Base-by-base conservation (phyloP, 1,140 invertebrate genomes). In the Dreissena polymorpha region DNA sequence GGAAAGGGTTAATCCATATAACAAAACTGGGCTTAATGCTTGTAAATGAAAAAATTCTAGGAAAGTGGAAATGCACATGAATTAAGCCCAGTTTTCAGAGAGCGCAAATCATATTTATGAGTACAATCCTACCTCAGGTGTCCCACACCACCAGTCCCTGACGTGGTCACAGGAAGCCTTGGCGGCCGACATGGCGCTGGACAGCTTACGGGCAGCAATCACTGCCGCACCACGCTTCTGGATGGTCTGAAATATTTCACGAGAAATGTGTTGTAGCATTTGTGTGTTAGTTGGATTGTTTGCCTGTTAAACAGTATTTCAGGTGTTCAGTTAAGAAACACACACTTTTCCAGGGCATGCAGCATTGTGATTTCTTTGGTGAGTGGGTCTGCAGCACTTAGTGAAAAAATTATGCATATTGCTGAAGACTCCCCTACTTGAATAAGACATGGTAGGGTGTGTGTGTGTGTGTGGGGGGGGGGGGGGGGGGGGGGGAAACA, bases 141-240 rank as follows among this genome's bases (percentile, higher is more conserved):
- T 99, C 71, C 98, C 97, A 87, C 95, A 94, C 96, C 97, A 99
- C 96, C 97, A 98, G 93, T 99, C 97, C 86, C 95, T 95, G 96
- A 99, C 98, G 90, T 99, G 98, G 93, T 99, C 99, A 89, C 96
- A 97, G 69, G 98, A 98, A 53, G 99, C 99, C 94, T 99, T 99
- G 16, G 99, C 99, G 63, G 95, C 95, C 55, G 98, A 99, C 97
- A 99, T 98, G 10, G 99, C 99, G 18, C 98, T 99, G 3, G 98
- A 99, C 95, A 99, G 96, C 93, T 99, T 99, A 70, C 99, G 95
- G 10, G 98, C 98, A 69, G 96, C 96, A 91, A 99, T 99, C 0
- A 99, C 98, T 67, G 98, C 97, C 74, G 97, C 99, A 64, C 99
- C 99, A 88, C 99, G 95, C 91, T 98, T 99, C 93, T 99, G 99